Evolutionary conservation across 2,113 vertebrate species (phyloP), one percentile per base, ranked within the genome.

Genomic region (Atherinomorus stipes): DNA sequence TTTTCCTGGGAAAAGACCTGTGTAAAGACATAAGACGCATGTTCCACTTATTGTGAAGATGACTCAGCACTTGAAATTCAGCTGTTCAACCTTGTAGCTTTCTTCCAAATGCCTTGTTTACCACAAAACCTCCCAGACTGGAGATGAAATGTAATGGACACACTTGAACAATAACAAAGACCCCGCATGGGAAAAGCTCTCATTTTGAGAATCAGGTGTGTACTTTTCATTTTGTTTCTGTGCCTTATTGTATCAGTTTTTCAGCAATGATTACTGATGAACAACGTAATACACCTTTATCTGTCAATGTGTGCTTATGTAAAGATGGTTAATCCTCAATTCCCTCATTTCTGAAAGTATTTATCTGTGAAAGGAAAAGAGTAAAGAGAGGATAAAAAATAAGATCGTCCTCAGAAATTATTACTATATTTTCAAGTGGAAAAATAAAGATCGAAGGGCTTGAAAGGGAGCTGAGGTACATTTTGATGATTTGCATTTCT

Each of bases 211-310:
- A 34, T 75, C 19, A 2, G 12, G 11, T 56, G 34, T 75, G 64
- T 58, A 42, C 71, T 83, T 74, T 73, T 64, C 9, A 38, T 68
- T 63, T 64, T 51, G 4, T 64, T 82, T 73, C 34, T 70, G 25
- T 16, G 64, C 78, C 82, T 81, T 88, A 81, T 40, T 80, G 49
- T 64, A 60, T 82, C 53, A 71, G 71, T 61, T 51, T 52, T 64
- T 18, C 23, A 22, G 9, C 37, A n/a, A 50, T 37, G 28, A 50
- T 64, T 6, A 22, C 12, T 28, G 18, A 45, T 45, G 23, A 49
- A 13, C 42, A 18, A 47, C 62, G 4, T 31, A 22, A 54, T 18
- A 28, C 22, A 25, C 52, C 21, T 42, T 56, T 64, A 18, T 42
- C 8, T 26, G 16, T 75, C 11, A 42, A 18, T 67, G 25, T 61